These are phyloP conservation scores for Antheraea yamamai DNA, from an alignment of 2,888 invertebrate genomes.

Conservation along the genomic window DNA sequence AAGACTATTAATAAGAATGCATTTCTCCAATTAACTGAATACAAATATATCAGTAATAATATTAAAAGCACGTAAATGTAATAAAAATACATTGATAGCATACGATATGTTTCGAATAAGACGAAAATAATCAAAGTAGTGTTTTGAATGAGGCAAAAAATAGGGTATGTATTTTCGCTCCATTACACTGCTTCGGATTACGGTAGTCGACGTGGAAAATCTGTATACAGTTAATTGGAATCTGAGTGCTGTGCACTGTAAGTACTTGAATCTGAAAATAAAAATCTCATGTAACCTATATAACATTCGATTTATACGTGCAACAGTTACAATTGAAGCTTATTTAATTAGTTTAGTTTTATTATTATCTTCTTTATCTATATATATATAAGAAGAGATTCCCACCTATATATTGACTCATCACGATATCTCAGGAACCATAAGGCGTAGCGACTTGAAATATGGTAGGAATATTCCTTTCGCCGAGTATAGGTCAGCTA, in stretches of 20 bases:
- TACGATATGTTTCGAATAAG: not conserved
- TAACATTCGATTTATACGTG: not conserved
- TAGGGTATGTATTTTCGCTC: slow-evolving; percentile 47
- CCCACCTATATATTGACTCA: too few relatives aligned
- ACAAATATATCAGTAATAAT: not conserved
- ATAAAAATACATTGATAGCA: not conserved
- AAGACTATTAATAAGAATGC: not conserved
- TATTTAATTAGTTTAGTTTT: not conserved
- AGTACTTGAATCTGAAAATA: not conserved
- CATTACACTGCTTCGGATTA: slow-evolving; percentile 54
- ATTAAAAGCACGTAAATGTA: not conserved
- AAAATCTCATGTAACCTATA: not conserved
- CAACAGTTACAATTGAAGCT: not conserved
- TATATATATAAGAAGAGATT: too few relatives aligned
- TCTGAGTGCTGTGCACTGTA: slow-evolving; percentile 41
- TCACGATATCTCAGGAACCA: too few relatives aligned
- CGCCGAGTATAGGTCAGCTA: too few relatives aligned
- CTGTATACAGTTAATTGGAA: slow-evolving; percentile 70
- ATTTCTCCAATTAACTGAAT: not conserved
- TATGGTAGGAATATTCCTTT: too few relatives aligned
- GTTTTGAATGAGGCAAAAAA: slow-evolving; percentile 29
- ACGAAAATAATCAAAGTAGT: not conserved
- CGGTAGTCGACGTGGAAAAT: slow-evolving; percentile 55
- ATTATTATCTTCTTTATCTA: too few relatives aligned
- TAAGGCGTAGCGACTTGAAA: too few relatives aligned